Base-by-base conservation (phyloP, 2,797 vertebrate genomes). In the Eptatretus atami region DNA sequence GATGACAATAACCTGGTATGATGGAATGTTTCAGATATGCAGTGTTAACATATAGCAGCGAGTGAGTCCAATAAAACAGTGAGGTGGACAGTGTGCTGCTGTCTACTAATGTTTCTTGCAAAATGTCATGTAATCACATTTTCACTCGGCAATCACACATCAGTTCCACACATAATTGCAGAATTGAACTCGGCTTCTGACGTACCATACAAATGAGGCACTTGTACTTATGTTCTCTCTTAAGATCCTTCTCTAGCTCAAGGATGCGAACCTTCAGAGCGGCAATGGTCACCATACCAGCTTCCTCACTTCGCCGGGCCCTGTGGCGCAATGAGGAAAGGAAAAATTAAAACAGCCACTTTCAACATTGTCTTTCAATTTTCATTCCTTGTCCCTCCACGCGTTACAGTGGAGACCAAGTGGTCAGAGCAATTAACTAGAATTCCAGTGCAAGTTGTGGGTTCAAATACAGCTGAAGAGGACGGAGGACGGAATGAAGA, bases 131-230 rank as follows among this genome's bases (percentile, higher is more conserved):
- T 44, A 44, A 44, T 44, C 6, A 8, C 6, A 44, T 44, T 44
- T 19, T 44, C 4, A 44, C 3, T 44, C 31, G 3, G 6, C 6
- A 44, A 44, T 44, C 31, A 44, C 31, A 19, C 19, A 19, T 19
- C 19, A 19, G 19, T 19, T 19, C 19, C 19, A 19, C 19, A 44
- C 31, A 44, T 5, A 44, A 44, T 44, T 44, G 31, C 31, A 5
- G 4, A 44, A 44, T 44, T 8, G 4, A 44, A 44, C 31, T 44
- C 31, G 6, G 31, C 31, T 44, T 44, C 31, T 54, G 73, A 75
- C 78, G 83, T 76, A 98, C 92, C 92, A 98, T 98, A 79, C 92
- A 98, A 78, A 98, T 98, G 77, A 98, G 87, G 82, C 92, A 98
- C 81, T 98, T 98, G 81, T 95, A 96, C 69, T 87, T 77, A 77